phyloP scores from a whole-genome alignment of 1,140 invertebrate species.

The Drosophila erecta region DNA sequence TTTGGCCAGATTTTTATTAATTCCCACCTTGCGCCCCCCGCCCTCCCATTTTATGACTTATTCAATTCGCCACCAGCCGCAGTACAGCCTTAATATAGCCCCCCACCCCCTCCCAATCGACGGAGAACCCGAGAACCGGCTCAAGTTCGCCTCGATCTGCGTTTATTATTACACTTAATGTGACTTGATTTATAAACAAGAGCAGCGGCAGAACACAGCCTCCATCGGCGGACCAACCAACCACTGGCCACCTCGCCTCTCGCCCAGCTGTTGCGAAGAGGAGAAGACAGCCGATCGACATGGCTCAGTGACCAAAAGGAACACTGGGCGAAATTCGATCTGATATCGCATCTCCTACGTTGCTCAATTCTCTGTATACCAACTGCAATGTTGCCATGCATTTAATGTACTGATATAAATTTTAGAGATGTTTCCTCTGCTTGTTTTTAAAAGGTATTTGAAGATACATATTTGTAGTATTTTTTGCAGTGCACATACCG shows the following conservation, averaged over 20 bases:
- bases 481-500: neutral
- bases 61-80: conserved; percentile 54
- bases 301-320: conserved; percentile 53
- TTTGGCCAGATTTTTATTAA: conserved; percentile 58
- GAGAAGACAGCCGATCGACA: conserved; percentile 26
- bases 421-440: no score
- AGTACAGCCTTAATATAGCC: conserved; percentile 24
- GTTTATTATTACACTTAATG: conserved; percentile 82
- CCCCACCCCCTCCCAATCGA: neutral
- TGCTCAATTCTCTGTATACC: neutral
- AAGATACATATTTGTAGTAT: no score
- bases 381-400: neutral
- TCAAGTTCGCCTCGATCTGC: conserved; percentile 56
- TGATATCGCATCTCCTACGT: neutral
- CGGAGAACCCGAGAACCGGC: conserved; percentile 32
- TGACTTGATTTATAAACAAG: conserved; percentile 82
- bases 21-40: conserved; percentile 27
- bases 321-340: conserved; percentile 14
- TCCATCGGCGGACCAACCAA: conserved; percentile 31
- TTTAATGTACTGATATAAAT: neutral
- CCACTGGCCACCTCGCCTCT: neutral
- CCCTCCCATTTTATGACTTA: conserved; percentile 65
- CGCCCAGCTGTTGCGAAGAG: conserved; percentile 27
- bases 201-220: conserved; percentile 48
- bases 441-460: neutral